Conservation (phyloP, 1,140 invertebrate species). For the Thaumatotibia leucotreta region DNA sequence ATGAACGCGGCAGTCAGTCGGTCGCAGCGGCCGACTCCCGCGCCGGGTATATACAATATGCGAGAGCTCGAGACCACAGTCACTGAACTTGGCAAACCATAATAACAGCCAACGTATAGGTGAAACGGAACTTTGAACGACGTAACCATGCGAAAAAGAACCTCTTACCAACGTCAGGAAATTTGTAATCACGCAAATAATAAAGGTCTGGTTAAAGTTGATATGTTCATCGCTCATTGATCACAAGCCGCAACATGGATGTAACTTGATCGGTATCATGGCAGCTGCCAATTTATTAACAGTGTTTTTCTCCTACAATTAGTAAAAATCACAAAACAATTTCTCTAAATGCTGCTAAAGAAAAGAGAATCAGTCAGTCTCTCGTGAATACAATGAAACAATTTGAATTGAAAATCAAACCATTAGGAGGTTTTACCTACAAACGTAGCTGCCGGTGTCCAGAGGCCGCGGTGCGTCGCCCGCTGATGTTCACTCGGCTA, state of each 20-base stretch:
- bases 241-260: constrained; percentile 42
- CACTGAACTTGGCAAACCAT: constrained; percentile 38
- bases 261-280: constrained; percentile 21
- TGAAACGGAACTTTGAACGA: constrained; percentile 68
- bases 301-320: constrained; percentile 34
- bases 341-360: constrained; percentile 72
- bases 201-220: constrained; percentile 49
- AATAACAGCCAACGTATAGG: constrained; percentile 20
- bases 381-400: constrained; percentile 62
- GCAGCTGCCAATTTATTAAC: constrained; percentile 33
- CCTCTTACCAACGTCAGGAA: constrained; percentile 46
- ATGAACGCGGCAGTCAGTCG: background rate
- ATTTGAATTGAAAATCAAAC: constrained; percentile 59
- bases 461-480: constrained; percentile 32
- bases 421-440: constrained; percentile 50
- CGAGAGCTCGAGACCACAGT: background rate
- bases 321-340: constrained; percentile 60
- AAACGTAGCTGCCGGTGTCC: constrained; percentile 33
- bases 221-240: constrained; percentile 62
- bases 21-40: background rate
- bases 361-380: constrained; percentile 69
- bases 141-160: constrained; percentile 70
- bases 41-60: background rate
- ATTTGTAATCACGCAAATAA: constrained; percentile 41
- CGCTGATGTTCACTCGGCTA: constrained; percentile 44